Percentiles rank a stretch among this genome's conserved stretches.
Evolutionary conservation across 2,888 invertebrate species (phyloP).

Genomic region (Coremacera marginata): DNA sequence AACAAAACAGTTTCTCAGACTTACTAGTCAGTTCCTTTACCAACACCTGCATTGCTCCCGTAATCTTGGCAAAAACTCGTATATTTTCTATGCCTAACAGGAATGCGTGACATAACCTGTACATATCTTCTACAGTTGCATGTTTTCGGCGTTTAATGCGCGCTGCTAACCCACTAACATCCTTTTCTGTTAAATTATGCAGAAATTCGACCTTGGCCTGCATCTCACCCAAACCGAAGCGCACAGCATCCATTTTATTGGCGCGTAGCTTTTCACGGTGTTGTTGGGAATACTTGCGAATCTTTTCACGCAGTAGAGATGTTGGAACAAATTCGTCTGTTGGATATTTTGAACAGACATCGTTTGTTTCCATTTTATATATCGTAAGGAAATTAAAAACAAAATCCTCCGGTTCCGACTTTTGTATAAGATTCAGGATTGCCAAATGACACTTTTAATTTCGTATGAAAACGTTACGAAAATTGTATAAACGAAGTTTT

Average conservation of each 20-base stretch:
- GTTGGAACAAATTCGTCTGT: slow-evolving; percentile 33
- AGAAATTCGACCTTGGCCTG: slow-evolving; percentile 56
- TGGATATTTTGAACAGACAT: neutral
- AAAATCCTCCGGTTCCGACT: no score
- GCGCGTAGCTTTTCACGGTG: slow-evolving; percentile 57
- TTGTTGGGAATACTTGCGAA: slow-evolving; percentile 56
- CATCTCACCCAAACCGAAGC: slow-evolving; percentile 65
- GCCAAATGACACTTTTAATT: no score
- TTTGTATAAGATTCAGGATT: no score
- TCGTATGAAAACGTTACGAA: no score
- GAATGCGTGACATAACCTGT: slow-evolving; percentile 64
- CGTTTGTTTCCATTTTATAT: slow-evolving; percentile 31
- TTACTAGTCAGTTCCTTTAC: slow-evolving; percentile 66
- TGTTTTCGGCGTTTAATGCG: slow-evolving; percentile 66
- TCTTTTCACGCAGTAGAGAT: slow-evolving; percentile 53
- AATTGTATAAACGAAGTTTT: no score
- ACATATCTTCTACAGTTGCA: slow-evolving; percentile 63
- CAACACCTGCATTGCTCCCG: slow-evolving; percentile 64
- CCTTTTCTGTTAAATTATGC: slow-evolving; percentile 59
- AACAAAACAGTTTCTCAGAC: neutral
- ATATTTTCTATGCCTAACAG: slow-evolving; percentile 63
- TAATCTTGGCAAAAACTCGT: slow-evolving; percentile 58
- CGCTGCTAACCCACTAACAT: slow-evolving; percentile 60
- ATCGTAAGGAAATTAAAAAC: no score
- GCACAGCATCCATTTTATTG: slow-evolving; percentile 57